Base-by-base conservation (phyloP, 92 coral and sea anemone species). In the Zoanthus gigantus region DNA sequence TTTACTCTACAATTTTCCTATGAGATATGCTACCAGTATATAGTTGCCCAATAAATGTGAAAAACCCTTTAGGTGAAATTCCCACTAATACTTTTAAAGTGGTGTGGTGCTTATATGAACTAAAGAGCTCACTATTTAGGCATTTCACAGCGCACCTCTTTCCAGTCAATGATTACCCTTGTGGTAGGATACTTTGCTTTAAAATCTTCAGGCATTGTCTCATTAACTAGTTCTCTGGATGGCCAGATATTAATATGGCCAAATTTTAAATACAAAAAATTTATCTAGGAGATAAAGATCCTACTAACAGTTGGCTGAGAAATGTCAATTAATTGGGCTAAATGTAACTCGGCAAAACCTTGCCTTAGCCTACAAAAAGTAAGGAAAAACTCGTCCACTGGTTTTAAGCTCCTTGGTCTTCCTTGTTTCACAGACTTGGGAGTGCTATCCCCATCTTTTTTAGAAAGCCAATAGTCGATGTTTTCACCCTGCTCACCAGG, bases 221-320 rank as follows among this genome's bases (percentile, higher is more conserved):
- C 86, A 53, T 52, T 48, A 5, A 88, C 86, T 29, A 54, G 46
- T 88, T 88, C 58, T 48, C 90, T 71, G 30, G 90, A 79, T 11
- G 88, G 91, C 91, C 91, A 89, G 31, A 89, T 89, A 71, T 78
- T 75, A 47, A 89, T 84, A 44, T 76, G 85, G 71, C 85, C 92
- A 84, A 89, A 72, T 69, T 76, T 84, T 31, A 88, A 71, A 48
- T 88, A 88, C 91, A 88, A n/a, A 72, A 54, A 88, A 13, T 88
- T 82, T 1, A 84, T 84, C 92, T 85, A 89, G 7, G 92, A 71
- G n/a, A 69, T 89, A 53, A 84, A 83, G 31, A 89, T 76, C 60
- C 92, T 10, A 29, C 92, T 89, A 1, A 89, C 83, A 47, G 89
- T 89, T 67, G 85, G 44, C 77, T 84, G 85, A n/a, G 92, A 76